phyloP scores from a whole-genome alignment of 2,797 vertebrate genomes.

The Anguilla marmorata region DNA sequence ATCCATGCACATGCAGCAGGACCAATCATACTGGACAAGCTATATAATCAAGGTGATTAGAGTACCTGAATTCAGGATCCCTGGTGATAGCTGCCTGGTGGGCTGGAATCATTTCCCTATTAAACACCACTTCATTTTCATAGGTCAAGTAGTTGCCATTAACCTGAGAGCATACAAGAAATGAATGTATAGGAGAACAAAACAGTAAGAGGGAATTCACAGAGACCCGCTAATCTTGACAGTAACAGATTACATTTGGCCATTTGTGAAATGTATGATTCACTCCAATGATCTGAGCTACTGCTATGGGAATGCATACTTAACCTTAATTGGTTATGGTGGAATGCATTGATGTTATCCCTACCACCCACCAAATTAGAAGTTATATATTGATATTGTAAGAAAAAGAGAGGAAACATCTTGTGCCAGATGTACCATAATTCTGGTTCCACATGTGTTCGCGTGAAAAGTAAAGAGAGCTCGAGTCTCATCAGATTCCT shows the following conservation, averaged over 20 bases:
- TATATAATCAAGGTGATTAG: not conserved
- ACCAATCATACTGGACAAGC: not conserved
- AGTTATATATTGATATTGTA: not conserved
- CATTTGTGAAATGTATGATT: not conserved
- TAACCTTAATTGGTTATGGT: not conserved
- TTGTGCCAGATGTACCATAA: constrained; percentile 53
- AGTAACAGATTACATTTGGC: not conserved
- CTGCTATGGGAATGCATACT: not conserved
- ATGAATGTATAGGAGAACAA: not conserved
- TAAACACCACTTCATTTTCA: constrained; percentile 73
- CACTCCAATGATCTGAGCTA: not conserved
- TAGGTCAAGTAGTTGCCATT: constrained; percentile 64
- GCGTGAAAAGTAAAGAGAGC: constrained; percentile 72
- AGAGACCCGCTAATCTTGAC: not conserved
- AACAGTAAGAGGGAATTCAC: not conserved
- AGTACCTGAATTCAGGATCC: constrained; percentile 63
- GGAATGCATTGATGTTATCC: not conserved
- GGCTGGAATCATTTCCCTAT: constrained; percentile 45
- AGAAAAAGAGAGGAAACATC: not conserved
- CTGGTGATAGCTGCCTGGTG: constrained; percentile 49
- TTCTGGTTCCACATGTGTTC: constrained; percentile 70
- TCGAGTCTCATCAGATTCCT: constrained; percentile 56
- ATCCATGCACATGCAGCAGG: not conserved
- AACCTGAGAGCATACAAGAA: constrained; percentile 54
- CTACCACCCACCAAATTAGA: not conserved